Evolutionary conservation across 2,888 invertebrate genomes (phyloP).

Genomic region (Drosophila subquinaria): DNA sequence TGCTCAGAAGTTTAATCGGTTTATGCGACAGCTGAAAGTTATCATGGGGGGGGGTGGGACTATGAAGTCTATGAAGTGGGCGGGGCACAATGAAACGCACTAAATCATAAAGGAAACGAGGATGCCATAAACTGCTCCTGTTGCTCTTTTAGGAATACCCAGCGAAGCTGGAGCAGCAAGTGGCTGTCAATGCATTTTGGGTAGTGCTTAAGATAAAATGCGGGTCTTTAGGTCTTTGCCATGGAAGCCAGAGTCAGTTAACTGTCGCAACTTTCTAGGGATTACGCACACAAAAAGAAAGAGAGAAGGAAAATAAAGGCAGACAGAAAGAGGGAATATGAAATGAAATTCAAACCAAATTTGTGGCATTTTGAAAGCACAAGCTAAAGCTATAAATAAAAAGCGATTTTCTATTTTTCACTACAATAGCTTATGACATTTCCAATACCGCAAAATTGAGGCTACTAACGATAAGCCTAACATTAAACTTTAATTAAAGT

Average conservation of each 20-base stretch:
- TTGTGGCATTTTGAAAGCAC: conserved; percentile 32
- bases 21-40: conserved; percentile 65
- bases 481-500: conserved; percentile 33
- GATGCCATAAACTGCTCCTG: conserved; percentile 62
- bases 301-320: background rate
- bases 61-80: background rate
- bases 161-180: conserved; percentile 57
- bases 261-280: conserved; percentile 52
- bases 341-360: conserved; percentile 48
- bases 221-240: conserved; percentile 37
- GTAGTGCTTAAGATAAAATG: conserved; percentile 66
- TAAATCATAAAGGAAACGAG: conserved; percentile 72
- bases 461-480: background rate
- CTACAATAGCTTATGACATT: conserved; percentile 24
- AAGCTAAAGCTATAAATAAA: conserved; percentile 36
- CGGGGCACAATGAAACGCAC: conserved; percentile 41
- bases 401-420: conserved; percentile 15
- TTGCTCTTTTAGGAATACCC: conserved; percentile 29
- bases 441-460: conserved; percentile 7
- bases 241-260: conserved; percentile 21
- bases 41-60: background rate
- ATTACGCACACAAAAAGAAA: conserved; percentile 27
- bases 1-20: conserved; percentile 78
- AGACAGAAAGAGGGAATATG: conserved; percentile 1
- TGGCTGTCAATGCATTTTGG: conserved; percentile 76